Evolutionary conservation across 2,888 invertebrate species (phyloP), one percentile per base, ranked within the genome.

Genomic region (Minunthozetes semirufus): DNA sequence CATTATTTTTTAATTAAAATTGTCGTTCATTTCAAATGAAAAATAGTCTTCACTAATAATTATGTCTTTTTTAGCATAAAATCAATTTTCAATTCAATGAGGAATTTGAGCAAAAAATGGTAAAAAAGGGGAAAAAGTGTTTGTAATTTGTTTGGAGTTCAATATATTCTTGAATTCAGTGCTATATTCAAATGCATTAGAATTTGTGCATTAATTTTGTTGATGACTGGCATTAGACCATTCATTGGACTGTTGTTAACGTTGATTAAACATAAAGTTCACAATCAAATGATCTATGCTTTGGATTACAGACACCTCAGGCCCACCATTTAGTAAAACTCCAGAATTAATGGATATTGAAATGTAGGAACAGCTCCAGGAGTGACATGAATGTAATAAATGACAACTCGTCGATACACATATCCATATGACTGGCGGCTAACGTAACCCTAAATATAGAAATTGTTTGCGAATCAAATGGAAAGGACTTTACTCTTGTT

Each of bases 251-350:
- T 25, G 59, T 42, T 19, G 50, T 50, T 50, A 50, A 8, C 50
- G 19, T 50, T 50, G 50, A 50, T 50, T 50, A 50, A 42, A 17
- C 27, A 56, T 56, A 15, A 29, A 59, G 59, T 59, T 63, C 29
- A 63, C 63, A 63, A 33, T 63, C 33, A 33, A 63, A 11, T 63
- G 63, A 63, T 29, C 29, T 38, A 63, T 63, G 33, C 63, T 42
- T 68, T 38, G 68, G 68, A 68, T 70, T 22, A 68, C 42, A 68
- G 0, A 38, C 19, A 38, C 68, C n/a, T 38, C 19, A 68, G 42
- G 33, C n/a, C 38, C 22, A 68, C 8, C 33, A 38, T 68, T 42
- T 48, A 70, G 46, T 46, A 46, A 42, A 11, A 70, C 48, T 42
- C 48, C 19, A 70, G 46, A 48, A 48, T 46, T 70, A 48, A 70